A percentile compares a stretch with the other conserved stretches of the same genome.
Evolutionary conservation across 1,140 invertebrate species (phyloP).

Genomic region (Calycopis cecrops): DNA sequence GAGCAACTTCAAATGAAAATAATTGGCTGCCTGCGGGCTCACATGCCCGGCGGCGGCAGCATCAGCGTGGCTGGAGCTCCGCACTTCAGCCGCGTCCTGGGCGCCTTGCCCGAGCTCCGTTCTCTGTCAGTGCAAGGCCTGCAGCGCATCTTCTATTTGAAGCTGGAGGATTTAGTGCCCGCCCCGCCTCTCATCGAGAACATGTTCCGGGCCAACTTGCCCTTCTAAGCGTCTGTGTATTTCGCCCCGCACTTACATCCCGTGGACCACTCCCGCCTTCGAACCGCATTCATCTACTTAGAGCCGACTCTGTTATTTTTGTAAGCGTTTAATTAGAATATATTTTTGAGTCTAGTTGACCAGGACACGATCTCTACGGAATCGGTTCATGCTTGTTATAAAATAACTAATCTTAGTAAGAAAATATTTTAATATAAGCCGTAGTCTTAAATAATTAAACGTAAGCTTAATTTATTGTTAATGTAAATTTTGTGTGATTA

Average conservation of each 20-base stretch:
- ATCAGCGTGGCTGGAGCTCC: conserved; percentile 89
- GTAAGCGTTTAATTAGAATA: conserved; percentile 65
- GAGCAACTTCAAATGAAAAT: conserved; percentile 97
- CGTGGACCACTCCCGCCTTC: conserved; percentile 63
- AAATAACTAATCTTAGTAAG: conserved; percentile 40
- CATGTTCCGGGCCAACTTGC: conserved; percentile 95
- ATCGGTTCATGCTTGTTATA: conserved; percentile 60
- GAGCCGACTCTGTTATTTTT: conserved; percentile 70
- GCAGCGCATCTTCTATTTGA: conserved; percentile 95
- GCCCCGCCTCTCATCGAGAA: conserved; percentile 95
- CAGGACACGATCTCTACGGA: conserved; percentile 65
- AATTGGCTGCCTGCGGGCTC: conserved; percentile 93
- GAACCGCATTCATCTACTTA: conserved; percentile 48
- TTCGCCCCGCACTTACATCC: conserved; percentile 31
- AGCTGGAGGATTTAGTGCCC: conserved; percentile 93
- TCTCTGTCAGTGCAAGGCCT: conserved; percentile 94
- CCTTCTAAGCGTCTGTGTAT: conserved; percentile 80
- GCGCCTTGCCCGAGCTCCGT: conserved; percentile 92
- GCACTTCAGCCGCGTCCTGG: conserved; percentile 93
- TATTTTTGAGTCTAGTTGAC: conserved; percentile 66
- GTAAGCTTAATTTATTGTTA: conserved; percentile 70
- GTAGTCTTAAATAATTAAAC: conserved; percentile 34
- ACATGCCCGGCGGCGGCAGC: conserved; percentile 94
- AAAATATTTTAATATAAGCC: conserved; percentile 53
- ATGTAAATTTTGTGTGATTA: conserved; percentile 65